Evolutionary conservation across 2,113 vertebrate genomes (phyloP).

Genomic region (Seriola rivoliana): DNA sequence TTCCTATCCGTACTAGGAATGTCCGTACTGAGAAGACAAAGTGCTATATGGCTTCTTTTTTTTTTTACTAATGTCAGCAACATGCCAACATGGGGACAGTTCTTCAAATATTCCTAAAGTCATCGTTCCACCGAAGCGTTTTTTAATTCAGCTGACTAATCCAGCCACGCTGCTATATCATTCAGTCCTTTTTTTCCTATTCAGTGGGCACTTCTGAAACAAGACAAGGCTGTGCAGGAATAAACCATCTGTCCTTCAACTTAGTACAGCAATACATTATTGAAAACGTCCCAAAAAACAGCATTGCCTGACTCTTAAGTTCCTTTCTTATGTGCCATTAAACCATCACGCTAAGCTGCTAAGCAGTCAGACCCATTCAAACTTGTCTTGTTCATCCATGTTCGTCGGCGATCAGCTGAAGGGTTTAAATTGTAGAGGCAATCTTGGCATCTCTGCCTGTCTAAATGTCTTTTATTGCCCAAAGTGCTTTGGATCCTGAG

Average conservation of each 20-base stretch:
- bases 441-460: slow-evolving; percentile 24
- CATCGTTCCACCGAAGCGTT: slow-evolving; percentile 66
- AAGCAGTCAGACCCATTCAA: slow-evolving; percentile 47
- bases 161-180: slow-evolving; percentile 42
- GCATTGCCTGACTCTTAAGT: slow-evolving; percentile 32
- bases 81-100: slow-evolving; percentile 53
- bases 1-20: slow-evolving; percentile 21
- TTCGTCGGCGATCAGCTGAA: slow-evolving; percentile 27
- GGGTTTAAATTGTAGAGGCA: not conserved
- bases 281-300: slow-evolving; percentile 45
- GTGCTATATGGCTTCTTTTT: slow-evolving; percentile 19
- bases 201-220: slow-evolving; percentile 42
- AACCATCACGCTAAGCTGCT: slow-evolving; percentile 34
- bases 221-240: slow-evolving; percentile 44
- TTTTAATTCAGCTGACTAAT: slow-evolving; percentile 67
- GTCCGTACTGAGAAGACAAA: slow-evolving; percentile 47
- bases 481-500: slow-evolving; percentile 44
- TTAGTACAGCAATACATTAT: slow-evolving; percentile 50
- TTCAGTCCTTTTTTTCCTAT: slow-evolving; percentile 60
- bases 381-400: slow-evolving; percentile 46
- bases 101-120: slow-evolving; percentile 72
- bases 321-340: slow-evolving; percentile 45
- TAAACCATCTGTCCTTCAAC: slow-evolving; percentile 35
- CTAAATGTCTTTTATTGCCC: slow-evolving; percentile 19
- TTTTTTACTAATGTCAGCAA: slow-evolving; percentile 58